A percentile compares a stretch with the other conserved stretches of the same genome.
Conservation (phyloP, 1,140 invertebrate species). For the Zaprionus lachaisei region DNA sequence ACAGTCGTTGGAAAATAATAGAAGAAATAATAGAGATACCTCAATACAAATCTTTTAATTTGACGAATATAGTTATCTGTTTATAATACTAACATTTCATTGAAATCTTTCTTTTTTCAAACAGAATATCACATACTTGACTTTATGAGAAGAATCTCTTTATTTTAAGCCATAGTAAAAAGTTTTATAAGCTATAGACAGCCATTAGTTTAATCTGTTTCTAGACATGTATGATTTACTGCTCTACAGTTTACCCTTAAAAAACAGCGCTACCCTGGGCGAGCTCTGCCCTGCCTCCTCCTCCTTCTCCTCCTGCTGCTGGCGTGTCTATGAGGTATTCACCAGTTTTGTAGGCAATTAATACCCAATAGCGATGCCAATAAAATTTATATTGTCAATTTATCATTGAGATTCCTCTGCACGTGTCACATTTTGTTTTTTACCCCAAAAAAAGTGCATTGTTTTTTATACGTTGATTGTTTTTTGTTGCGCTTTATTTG, state of each 20-base stretch:
- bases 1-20: no score
- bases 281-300: background rate
- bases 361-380: conserved; percentile 68
- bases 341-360: conserved; percentile 56
- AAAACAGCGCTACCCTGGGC: background rate
- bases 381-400: conserved; percentile 69
- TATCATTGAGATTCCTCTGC: conserved; percentile 62
- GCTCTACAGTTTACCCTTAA: background rate
- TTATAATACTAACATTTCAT: no score
- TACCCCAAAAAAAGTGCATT: conserved; percentile 27
- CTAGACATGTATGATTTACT: background rate
- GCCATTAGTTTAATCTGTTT: conserved; percentile 2
- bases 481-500: conserved; percentile 17
- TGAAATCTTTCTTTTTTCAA: background rate
- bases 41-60: no score
- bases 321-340: background rate
- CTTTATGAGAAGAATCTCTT: background rate
- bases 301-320: no score
- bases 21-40: no score
- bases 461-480: conserved; percentile 20
- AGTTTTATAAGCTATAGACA: background rate
- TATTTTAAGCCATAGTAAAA: background rate
- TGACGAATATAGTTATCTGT: no score
- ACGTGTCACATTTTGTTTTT: conserved; percentile 64
- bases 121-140: background rate